phyloP scores from a whole-genome alignment of 2,888 invertebrate genomes.

The Polietes domitor region DNA sequence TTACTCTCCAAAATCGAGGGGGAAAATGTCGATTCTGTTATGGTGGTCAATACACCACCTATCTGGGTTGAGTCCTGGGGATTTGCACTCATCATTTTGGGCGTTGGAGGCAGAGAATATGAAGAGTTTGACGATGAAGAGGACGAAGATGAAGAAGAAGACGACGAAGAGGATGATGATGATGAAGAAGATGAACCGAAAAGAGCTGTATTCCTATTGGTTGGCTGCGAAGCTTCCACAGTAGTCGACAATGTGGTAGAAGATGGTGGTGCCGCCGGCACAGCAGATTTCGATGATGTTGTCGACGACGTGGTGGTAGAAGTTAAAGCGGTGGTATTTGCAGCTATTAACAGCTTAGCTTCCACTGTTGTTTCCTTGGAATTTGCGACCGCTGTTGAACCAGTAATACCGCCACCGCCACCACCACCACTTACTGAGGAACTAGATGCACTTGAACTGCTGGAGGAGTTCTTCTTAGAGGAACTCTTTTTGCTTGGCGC shows the following conservation, averaged over 20 bases:
- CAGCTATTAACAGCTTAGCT: conserved; percentile 38
- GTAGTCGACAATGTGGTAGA: conserved; percentile 6
- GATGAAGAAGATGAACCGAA: conserved; percentile 61
- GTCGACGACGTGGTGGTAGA: conserved; percentile 14
- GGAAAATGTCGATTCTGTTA: conserved; percentile 35
- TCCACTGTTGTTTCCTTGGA: conserved; percentile 42
- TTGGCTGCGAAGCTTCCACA: conserved; percentile 43
- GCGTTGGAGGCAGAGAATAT: conserved; percentile 76
- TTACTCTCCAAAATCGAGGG: conserved; percentile 19
- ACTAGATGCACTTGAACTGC: conserved; percentile 47
- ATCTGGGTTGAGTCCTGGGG: conserved; percentile 43
- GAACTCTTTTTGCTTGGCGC: conserved; percentile 58
- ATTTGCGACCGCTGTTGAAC: conserved; percentile 5
- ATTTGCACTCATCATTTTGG: conserved; percentile 67
- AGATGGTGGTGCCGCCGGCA: conserved; percentile 30
- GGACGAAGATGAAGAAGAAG: conserved; percentile 68
- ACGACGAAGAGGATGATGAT: conserved; percentile 63
- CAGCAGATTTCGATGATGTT: neutral
- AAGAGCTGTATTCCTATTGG: conserved; percentile 49
- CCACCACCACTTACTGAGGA: conserved; percentile 48
- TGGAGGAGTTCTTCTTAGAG: conserved; percentile 53
- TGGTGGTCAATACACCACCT: conserved; percentile 15
- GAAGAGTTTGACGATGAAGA: conserved; percentile 78
- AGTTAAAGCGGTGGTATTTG: conserved; percentile 31
- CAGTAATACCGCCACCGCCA: conserved; percentile 30